phyloP scores from a whole-genome alignment of 1,140 invertebrate genomes.

The Galleria mellonella region DNA sequence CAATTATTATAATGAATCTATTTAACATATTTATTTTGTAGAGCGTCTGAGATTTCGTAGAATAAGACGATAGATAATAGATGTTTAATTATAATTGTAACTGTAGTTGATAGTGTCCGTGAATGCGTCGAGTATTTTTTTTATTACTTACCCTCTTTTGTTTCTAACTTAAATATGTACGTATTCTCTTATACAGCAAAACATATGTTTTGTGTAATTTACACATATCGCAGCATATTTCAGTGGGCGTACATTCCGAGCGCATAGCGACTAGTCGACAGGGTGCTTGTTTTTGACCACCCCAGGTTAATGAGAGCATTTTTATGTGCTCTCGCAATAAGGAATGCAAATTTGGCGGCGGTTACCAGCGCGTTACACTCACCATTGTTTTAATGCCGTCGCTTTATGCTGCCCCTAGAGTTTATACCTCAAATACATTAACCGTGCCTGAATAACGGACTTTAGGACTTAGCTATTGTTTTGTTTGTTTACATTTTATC shows the following conservation, averaged over 20 bases:
- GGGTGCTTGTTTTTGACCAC: conserved; percentile 48
- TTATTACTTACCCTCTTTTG: no score
- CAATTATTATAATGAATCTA: no score
- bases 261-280: conserved; percentile 17
- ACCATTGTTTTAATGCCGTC: conserved; percentile 60
- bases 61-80: no score
- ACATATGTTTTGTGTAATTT: no score
- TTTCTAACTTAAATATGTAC: no score
- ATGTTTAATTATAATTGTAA: no score
- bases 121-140: no score
- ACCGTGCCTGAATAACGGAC: conserved; percentile 40
- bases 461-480: conserved; percentile 38
- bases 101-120: no score
- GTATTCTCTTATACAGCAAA: no score
- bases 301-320: conserved; percentile 68
- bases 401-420: conserved; percentile 43
- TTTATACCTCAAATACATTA: conserved; percentile 59
- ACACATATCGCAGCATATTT: conserved; percentile 12
- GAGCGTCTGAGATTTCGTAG: no score
- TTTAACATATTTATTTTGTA: no score
- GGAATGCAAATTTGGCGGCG: conserved; percentile 67
- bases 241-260: background rate
- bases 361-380: conserved; percentile 52
- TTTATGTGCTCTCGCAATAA: conserved; percentile 66
- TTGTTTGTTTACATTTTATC: conserved; percentile 33